These are phyloP conservation scores for Pissodes strobi DNA, from an alignment of 1,140 invertebrate species.

Conservation along the genomic window DNA sequence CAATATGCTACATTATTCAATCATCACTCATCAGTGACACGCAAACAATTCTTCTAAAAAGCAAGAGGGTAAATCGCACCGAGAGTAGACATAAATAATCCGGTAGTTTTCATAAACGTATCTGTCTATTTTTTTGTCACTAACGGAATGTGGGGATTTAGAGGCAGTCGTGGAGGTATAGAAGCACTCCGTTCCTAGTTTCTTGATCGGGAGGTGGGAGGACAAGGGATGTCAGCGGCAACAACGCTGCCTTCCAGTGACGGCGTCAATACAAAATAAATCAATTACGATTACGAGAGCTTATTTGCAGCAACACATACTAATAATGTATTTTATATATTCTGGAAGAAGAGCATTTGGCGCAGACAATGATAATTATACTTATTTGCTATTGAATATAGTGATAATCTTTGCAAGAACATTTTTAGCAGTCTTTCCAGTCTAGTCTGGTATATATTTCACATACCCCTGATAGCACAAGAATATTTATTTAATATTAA, in stretches of 20 bases:
- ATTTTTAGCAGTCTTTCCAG: background rate
- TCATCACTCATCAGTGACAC: no score
- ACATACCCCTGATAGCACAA: no score
- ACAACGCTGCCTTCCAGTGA: slow-evolving; percentile 17
- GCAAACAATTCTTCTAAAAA: no score
- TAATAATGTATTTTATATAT: no score
- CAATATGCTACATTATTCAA: no score
- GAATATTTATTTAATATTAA: no score
- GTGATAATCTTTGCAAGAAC: background rate
- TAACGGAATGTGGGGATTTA: slow-evolving; percentile 11
- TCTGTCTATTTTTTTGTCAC: slow-evolving; percentile 19
- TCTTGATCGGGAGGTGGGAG: slow-evolving; percentile 6
- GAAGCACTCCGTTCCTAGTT: slow-evolving; percentile 20
- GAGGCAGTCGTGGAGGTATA: background rate
- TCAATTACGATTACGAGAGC: background rate
- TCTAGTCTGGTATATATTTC: no score
- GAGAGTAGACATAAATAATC: background rate
- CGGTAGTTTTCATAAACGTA: slow-evolving; percentile 18
- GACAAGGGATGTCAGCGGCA: slow-evolving; percentile 11
- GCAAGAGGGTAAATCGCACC: slow-evolving; percentile 9
- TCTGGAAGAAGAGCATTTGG: no score
- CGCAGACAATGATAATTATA: no score
- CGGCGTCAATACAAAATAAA: slow-evolving; percentile 13
- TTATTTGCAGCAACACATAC: no score
- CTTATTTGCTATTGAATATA: no score